Percentiles rank a stretch among this genome's conserved stretches.
Evolutionary conservation across 2,797 vertebrate species (phyloP).

Genomic region (Hemibagrus guttatus): DNA sequence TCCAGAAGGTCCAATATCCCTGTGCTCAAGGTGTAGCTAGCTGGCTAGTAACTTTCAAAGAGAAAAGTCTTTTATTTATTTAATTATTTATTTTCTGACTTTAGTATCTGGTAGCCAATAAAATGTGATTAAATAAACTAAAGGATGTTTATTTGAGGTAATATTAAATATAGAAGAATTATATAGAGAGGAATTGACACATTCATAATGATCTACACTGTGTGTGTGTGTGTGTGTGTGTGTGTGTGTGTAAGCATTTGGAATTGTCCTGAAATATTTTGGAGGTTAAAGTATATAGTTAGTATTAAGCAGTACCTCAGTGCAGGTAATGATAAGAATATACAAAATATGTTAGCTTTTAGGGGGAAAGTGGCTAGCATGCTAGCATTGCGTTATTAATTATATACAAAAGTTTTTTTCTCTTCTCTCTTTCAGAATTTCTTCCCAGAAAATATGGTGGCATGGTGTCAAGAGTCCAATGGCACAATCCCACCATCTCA

Average conservation of each 20-base stretch:
- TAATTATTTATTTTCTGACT: too few species aligned
- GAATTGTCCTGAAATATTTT: background rate
- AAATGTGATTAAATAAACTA: too few species aligned
- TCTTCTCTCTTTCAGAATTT: constrained; percentile 81
- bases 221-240: background rate
- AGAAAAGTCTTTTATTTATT: too few species aligned
- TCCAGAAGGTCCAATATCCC: background rate
- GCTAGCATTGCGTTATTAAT: background rate
- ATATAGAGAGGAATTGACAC: background rate
- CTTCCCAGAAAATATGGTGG: constrained; percentile 98
- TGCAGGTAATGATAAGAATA: background rate
- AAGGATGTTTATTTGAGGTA: too few species aligned
- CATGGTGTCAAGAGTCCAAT: constrained; percentile 94
- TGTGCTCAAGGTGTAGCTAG: too few species aligned
- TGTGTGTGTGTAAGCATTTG: background rate
- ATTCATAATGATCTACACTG: background rate
- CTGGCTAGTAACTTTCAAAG: too few species aligned
- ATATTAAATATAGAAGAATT: background rate
- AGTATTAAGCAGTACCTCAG: background rate
- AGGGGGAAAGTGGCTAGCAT: background rate
- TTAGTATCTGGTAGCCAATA: too few species aligned
- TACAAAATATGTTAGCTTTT: background rate
- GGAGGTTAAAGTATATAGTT: background rate
- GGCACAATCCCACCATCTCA: constrained; percentile 90
- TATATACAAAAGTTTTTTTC: constrained; percentile 10